Percentiles rank a stretch among this genome's conserved stretches.
Conservation (phyloP, 2,888 invertebrate species). For the Nycteola revayana region DNA sequence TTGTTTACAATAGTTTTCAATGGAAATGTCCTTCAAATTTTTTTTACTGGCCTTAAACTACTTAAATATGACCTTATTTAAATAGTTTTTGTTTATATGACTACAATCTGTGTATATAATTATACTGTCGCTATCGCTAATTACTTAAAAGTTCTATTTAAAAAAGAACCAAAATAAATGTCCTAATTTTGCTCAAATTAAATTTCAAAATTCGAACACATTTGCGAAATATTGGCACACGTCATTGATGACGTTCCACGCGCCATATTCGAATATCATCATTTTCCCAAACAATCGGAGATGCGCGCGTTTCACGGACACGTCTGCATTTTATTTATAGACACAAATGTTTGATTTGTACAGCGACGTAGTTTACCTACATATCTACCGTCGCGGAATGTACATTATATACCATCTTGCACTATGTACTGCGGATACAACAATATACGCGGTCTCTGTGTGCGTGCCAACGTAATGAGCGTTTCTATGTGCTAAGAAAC, state of each 20-base stretch:
- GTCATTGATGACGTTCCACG: conserved; percentile 27
- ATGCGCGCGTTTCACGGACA: conserved; percentile 61
- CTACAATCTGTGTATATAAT: too few relatives aligned
- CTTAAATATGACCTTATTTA: too few relatives aligned
- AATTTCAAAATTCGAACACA: conserved; percentile 3
- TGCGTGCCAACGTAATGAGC: conserved; percentile 74
- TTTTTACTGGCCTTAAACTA: too few relatives aligned
- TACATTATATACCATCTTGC: conserved; percentile 74
- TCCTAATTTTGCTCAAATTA: too few relatives aligned
- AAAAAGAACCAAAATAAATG: too few relatives aligned
- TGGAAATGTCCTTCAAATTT: conserved; percentile 10
- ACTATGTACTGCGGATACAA: conserved; percentile 71
- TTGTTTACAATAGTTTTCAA: conserved; percentile 6
- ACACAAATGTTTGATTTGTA: conserved; percentile 73
- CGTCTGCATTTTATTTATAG: conserved; percentile 70
- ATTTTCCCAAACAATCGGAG: conserved; percentile 36
- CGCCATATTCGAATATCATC: conserved; percentile 40
- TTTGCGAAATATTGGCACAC: conserved; percentile 17
- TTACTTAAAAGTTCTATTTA: too few relatives aligned
- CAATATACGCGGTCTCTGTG: conserved; percentile 62
- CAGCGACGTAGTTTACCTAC: conserved; percentile 72
- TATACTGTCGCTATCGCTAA: too few relatives aligned
- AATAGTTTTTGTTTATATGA: too few relatives aligned
- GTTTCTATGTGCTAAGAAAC: conserved; percentile 81
- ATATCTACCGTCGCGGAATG: conserved; percentile 74